Evolutionary conservation across 2,888 invertebrate genomes (phyloP).

Genomic region (Morpho deidamia): DNA sequence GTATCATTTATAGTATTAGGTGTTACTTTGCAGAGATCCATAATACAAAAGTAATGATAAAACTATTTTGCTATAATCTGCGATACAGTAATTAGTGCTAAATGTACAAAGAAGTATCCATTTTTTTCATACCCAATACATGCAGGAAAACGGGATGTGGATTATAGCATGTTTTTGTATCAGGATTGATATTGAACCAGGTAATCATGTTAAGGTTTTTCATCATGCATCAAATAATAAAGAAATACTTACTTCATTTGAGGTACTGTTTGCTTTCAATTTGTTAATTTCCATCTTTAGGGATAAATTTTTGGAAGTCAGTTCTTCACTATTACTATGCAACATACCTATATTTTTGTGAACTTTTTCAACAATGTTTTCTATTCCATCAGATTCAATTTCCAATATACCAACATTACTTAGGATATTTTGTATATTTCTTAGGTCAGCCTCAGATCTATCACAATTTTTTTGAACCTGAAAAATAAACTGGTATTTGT

Average conservation of each 20-base stretch:
- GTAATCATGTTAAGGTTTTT: too few relatives aligned
- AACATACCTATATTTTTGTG: slow-evolving; percentile 47
- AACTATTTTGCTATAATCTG: too few relatives aligned
- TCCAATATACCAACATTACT: slow-evolving; percentile 52
- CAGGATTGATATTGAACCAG: too few relatives aligned
- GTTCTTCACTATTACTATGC: slow-evolving; percentile 58
- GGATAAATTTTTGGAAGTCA: slow-evolving; percentile 57
- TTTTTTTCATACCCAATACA: too few relatives aligned
- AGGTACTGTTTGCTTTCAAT: slow-evolving; percentile 38
- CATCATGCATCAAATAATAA: too few relatives aligned
- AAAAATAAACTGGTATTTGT: not conserved
- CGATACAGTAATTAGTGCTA: too few relatives aligned
- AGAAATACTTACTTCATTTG: slow-evolving; percentile 42
- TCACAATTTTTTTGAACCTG: slow-evolving; percentile 60
- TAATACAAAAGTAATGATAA: too few relatives aligned
- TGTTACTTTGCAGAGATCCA: too few relatives aligned
- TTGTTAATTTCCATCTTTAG: slow-evolving; percentile 62
- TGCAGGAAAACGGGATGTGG: too few relatives aligned
- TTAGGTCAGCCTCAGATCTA: slow-evolving; percentile 68
- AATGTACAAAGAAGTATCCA: too few relatives aligned
- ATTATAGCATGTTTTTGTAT: too few relatives aligned
- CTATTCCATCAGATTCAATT: slow-evolving; percentile 39
- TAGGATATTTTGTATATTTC: slow-evolving; percentile 55
- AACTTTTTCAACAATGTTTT: slow-evolving; percentile 53
- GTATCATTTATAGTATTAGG: too few relatives aligned